Conservation (phyloP, 2,797 vertebrate species). For the Picus viridis region DNA sequence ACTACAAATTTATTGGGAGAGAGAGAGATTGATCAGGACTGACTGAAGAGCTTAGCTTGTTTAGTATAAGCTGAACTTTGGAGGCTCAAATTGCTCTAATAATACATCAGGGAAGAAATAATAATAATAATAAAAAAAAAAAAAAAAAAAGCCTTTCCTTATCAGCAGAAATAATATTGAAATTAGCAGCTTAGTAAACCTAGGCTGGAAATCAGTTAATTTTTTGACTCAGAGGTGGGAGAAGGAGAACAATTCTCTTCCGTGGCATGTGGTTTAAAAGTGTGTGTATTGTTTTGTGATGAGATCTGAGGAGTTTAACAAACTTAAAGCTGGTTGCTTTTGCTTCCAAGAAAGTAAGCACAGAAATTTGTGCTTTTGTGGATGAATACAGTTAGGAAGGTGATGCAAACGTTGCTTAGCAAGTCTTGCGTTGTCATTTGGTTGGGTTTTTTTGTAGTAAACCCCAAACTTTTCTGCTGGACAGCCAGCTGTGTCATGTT, state of each 20-base stretch:
- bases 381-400: background rate
- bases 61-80: background rate
- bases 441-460: background rate
- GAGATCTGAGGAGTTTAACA: background rate
- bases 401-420: background rate
- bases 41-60: background rate
- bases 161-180: background rate
- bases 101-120: background rate
- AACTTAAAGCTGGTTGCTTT: background rate
- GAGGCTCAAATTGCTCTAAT: background rate
- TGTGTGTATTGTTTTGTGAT: background rate
- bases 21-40: background rate
- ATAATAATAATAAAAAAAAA: too few species aligned
- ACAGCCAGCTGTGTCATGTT: background rate
- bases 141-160: background rate
- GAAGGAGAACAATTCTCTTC: background rate
- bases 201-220: background rate
- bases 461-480: background rate
- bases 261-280: background rate
- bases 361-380: background rate
- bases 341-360: background rate
- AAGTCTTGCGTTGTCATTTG: background rate
- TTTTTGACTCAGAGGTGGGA: background rate
- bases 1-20: background rate
- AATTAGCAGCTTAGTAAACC: background rate